Percentiles rank a stretch among this genome's conserved stretches.
These are phyloP conservation scores for Yponomeuta plumbellus DNA, from an alignment of 2,888 invertebrate genomes.

Conservation along the genomic window DNA sequence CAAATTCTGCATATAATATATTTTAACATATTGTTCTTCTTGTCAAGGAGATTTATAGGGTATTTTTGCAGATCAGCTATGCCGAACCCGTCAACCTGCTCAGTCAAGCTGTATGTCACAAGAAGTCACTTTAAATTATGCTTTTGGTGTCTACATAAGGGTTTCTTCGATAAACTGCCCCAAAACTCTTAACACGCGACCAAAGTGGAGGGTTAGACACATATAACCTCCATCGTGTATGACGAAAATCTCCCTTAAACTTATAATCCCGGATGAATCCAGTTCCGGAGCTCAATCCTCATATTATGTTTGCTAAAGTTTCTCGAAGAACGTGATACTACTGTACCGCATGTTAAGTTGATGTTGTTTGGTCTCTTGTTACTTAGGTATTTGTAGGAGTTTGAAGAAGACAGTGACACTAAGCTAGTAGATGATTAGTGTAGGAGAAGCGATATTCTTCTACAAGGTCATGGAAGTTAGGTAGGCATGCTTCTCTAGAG, in stretches of 20 bases:
- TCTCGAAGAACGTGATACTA: background rate
- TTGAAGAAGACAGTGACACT: background rate
- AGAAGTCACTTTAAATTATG: slow-evolving; percentile 13
- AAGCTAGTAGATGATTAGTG: background rate
- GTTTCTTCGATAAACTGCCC: no score
- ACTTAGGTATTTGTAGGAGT: background rate
- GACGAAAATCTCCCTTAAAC: no score
- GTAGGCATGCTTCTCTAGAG: background rate
- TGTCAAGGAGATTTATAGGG: background rate
- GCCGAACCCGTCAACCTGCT: slow-evolving; percentile 45
- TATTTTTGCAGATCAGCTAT: slow-evolving; percentile 52
- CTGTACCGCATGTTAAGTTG: background rate
- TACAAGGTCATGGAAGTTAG: no score
- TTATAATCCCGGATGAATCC: no score
- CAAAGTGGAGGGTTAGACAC: no score
- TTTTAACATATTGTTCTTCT: background rate
- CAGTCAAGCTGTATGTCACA: slow-evolving; percentile 54
- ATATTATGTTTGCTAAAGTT: no score
- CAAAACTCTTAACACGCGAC: no score
- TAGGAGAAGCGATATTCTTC: background rate
- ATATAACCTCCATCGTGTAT: no score
- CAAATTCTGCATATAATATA: no score
- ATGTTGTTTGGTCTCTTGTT: background rate
- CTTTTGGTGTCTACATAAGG: slow-evolving; percentile 8
- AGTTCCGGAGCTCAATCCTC: no score